Percentiles rank a stretch among this genome's conserved stretches.
Evolutionary conservation across 2,797 vertebrate genomes (phyloP).

Genomic region (Malacoctenus gilli): DNA sequence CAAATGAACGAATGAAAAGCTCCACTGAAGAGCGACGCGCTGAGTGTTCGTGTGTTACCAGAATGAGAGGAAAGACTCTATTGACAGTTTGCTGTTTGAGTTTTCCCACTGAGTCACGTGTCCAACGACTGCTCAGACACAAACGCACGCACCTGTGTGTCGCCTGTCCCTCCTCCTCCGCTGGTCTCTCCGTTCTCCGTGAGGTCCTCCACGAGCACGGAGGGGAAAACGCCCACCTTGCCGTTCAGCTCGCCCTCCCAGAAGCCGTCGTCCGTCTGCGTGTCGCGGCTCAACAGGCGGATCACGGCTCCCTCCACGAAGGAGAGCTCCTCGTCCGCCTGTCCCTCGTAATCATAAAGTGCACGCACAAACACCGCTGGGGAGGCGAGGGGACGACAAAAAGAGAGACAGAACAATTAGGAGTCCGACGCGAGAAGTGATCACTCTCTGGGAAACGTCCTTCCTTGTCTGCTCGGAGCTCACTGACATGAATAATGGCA

Average conservation of each 20-base stretch:
- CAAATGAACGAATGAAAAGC: slow-evolving; percentile 38
- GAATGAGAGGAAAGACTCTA: background rate
- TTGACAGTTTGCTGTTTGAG: too few relatives aligned
- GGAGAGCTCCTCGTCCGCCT: slow-evolving; percentile 94
- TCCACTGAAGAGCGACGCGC: slow-evolving; percentile 1
- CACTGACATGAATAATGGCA: too few relatives aligned
- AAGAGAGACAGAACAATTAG: slow-evolving; percentile 20
- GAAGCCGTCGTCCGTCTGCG: slow-evolving; percentile 97
- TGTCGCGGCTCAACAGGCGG: slow-evolving; percentile 94
- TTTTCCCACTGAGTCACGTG: background rate
- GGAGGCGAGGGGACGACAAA: slow-evolving; percentile 16
- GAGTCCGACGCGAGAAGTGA: too few relatives aligned
- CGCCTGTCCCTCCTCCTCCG: slow-evolving; percentile 60
- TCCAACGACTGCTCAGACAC: background rate
- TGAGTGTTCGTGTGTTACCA: slow-evolving; percentile 1
- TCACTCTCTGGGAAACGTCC: slow-evolving; percentile 17
- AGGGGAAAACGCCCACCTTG: slow-evolving; percentile 92
- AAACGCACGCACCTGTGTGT: slow-evolving; percentile 53
- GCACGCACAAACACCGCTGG: slow-evolving; percentile 94
- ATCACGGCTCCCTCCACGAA: slow-evolving; percentile 96
- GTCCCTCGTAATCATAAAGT: slow-evolving; percentile 97
- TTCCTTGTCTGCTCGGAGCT: slow-evolving; percentile 17
- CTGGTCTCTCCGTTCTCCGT: slow-evolving; percentile 89
- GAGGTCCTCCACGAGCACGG: slow-evolving; percentile 94
- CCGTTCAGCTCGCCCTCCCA: slow-evolving; percentile 98